Base-by-base conservation (phyloP, 2,113 vertebrate genomes). In the Cricetomys ansorgei region DNA sequence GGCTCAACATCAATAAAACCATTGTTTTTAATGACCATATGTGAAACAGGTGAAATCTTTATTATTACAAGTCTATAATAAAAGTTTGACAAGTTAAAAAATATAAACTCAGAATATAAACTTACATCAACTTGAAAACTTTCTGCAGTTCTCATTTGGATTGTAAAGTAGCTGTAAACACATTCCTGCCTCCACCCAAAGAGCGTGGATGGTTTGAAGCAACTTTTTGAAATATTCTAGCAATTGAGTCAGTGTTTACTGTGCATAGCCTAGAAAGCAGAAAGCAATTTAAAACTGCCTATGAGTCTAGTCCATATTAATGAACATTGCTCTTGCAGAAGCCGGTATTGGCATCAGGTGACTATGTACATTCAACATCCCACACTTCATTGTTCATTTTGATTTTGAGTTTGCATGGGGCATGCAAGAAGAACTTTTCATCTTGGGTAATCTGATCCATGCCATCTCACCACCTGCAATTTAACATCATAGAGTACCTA, bases 61-160 rank as follows among this genome's bases (percentile, higher is more conserved):
- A 95, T 53, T 40, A 84, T 88, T 96, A 19, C 43, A 97, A 97
- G 34, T 92, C 91, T 85, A 96, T 94, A 87, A 95, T 94, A 98
- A 97, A 95, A 92, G 83, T 81, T 91, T 37, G 64, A 89, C 64
- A 97, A 97, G 94, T 65, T 81, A 97, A 97, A 96, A 83, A 97
- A 93, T 94, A 97, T 96, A 94, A 95, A 94, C 59, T 81, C 53
- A 92, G 93, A 97, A 95, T 93, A 92, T 96, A 92, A 97, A 97
- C 67, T 93, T 92, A 76, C n/a, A 94, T 93, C 95, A 96, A 93
- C 70, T 91, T 93, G 86, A 43, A 97, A 88, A 73, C 96, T 96
- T 91, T 76, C 89, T 87, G 96, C 6, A 93, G 37, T 31, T 97
- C 53, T 90, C 93, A 21, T 94, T 98, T 95, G 81, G 64, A n/a